Evolutionary conservation across 2,888 invertebrate genomes (phyloP), one percentile per base, ranked within the genome.

Genomic region (Oconnorella tubifera): DNA sequence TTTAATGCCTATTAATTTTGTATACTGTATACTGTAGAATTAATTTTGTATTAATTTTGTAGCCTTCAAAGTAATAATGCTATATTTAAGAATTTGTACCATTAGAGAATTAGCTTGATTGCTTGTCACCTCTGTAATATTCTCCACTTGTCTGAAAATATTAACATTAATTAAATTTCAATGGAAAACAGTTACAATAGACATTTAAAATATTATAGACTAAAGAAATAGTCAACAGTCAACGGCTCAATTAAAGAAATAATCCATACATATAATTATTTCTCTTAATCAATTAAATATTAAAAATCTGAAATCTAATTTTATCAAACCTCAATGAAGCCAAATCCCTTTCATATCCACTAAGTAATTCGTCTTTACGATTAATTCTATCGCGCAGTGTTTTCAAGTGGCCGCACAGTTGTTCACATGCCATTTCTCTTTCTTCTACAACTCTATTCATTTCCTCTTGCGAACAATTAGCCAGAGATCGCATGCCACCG

Each of bases 311-410:
- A n/a, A n/a, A n/a, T n/a, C n/a, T n/a, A n/a, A n/a, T n/a, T n/a
- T n/a, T n/a, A n/a, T n/a, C n/a, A n/a, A n/a, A 80, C 77, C 79
- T 75, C 56, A 82, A 73, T 68, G 77, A 80, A 19, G 77, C 77
- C n/a, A 82, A 70, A 70, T 82, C 81, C 58, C 72, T 70, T 66
- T 82, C 82, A 68, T 82, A 82, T 29, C 78, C 79, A 57, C 77
- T 75, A n/a, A 82, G 68, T 10, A 82, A 71, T 33, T 79, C 78
- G 62, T 81, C 80, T 63, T 82, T 82, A 51, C 80, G 70, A 3
- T 67, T 62, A 27, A 80, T 74, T 56, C 77, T 68, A 40, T 80
- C 80, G 57, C 73, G 72, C 63, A 79, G 64, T 3, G 75, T 64
- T 55, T 58, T 75, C 32, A 81, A 74, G 32, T 76, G 72, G 33